Evolutionary conservation across 2,888 invertebrate species (phyloP), one percentile per base, ranked within the genome.

Genomic region (Troides aeacus): DNA sequence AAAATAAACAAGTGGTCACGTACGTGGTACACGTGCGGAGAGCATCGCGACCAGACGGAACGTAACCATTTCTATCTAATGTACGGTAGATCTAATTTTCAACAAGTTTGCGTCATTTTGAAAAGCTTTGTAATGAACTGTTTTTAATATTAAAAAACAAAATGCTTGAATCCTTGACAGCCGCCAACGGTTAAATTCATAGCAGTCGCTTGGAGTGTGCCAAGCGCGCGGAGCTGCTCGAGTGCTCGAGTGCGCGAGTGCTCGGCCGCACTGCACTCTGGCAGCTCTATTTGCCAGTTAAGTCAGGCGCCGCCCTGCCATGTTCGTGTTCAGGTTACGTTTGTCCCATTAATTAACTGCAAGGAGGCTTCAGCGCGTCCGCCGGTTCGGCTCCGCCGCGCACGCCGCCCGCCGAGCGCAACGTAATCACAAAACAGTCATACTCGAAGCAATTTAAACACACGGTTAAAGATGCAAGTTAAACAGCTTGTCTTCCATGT

Each of bases 391-490:
- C 69, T 24, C 42, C n/a, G 42, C 24, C 3, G 39, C 56, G 60
- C 64, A 56, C 24, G 24, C 39, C 42, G 69, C n/a, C 39, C 61
- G 69, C 69, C 69, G 64, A 64, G 64, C 60, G 64, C 60, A 46
- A 30, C 30, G 30, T 30, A 3, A 30, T 30, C 30, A 30, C 30
- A 30, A 30, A 30, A 30, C 30, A 30, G 5, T 30, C 5, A 3
- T 3, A 30, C 5, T 30, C 30, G 30, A 30, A 3, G 30, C 30
- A 30, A 30, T 30, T 30, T 30, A 30, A 30, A 30, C 30, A 30
- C 5, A 30, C 30, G 5, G 30, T 30, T 30, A 30, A 30, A 30
- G 5, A 4, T 5, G 30, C 30, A 4, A 30, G 30, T 30, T 30
- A 30, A 30, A 30, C 30, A 3, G 30, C 30, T 30, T 24, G 3